These are phyloP conservation scores for Ctenomys sociabilis DNA, from an alignment of 2,113 vertebrate genomes.

Conservation along the genomic window DNA sequence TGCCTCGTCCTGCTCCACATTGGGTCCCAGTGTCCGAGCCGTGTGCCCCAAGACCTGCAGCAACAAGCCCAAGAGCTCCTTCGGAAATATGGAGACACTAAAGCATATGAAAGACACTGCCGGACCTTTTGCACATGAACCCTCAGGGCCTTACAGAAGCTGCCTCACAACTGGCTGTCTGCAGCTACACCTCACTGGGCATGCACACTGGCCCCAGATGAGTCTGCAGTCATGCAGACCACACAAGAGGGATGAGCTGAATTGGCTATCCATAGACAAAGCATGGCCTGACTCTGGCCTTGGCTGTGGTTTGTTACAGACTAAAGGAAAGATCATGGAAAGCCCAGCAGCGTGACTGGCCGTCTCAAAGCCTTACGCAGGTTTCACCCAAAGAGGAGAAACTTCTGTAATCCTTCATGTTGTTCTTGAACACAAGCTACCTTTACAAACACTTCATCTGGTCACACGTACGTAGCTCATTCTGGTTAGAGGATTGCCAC, in stretches of 20 bases:
- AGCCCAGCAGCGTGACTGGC: background rate
- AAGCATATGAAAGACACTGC: constrained; percentile 72
- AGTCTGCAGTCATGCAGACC: constrained; percentile 44
- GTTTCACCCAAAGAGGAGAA: constrained; percentile 68
- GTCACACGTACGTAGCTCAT: background rate
- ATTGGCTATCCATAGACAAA: background rate
- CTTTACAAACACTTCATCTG: constrained; percentile 61
- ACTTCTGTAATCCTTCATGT: constrained; percentile 53
- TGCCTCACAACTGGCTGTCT: background rate
- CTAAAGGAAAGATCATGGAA: constrained; percentile 30
- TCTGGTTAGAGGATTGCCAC: background rate
- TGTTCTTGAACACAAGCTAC: constrained; percentile 62
- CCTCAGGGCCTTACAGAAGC: background rate
- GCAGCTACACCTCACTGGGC: background rate
- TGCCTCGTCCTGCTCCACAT: constrained; percentile 92
- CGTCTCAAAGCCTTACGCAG: constrained; percentile 67
- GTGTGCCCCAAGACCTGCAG: constrained; percentile 78
- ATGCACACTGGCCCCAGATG: background rate
- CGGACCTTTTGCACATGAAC: constrained; percentile 81
- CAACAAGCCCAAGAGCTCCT: constrained; percentile 87
- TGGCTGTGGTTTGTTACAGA: constrained; percentile 1
- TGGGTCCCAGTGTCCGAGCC: constrained; percentile 62
- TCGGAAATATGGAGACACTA: constrained; percentile 76
- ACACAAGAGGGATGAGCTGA: constrained; percentile 17
- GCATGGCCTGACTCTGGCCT: constrained; percentile 16